Conservation (phyloP, 2,113 vertebrate species). For the Melanostigma gelatinosum region DNA sequence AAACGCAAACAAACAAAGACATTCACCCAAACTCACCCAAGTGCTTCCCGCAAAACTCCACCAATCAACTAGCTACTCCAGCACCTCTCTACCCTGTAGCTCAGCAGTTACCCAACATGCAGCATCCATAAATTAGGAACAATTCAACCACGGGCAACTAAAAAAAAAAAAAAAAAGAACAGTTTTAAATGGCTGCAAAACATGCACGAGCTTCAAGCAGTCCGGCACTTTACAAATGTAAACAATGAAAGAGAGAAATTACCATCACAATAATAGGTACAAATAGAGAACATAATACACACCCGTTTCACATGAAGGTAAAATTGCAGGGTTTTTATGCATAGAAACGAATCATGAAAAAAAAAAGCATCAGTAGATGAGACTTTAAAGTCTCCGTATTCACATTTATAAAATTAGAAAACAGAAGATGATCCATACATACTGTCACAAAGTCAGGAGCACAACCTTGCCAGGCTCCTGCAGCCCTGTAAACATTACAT, state of each 20-base stretch:
- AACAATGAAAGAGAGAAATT: slow-evolving; percentile 66
- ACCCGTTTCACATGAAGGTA: slow-evolving; percentile 74
- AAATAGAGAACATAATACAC: slow-evolving; percentile 48
- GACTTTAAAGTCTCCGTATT: slow-evolving; percentile 61
- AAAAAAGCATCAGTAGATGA: slow-evolving; percentile 47
- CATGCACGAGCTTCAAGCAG: slow-evolving; percentile 74
- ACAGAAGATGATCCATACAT: slow-evolving; percentile 41
- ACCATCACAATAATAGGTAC: slow-evolving; percentile 66
- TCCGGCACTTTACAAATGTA: slow-evolving; percentile 72
- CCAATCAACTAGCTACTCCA: slow-evolving; percentile 43
- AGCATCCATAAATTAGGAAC: slow-evolving; percentile 74
- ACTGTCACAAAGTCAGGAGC: slow-evolving; percentile 64
- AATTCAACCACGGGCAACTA: slow-evolving; percentile 51
- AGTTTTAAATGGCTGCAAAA: slow-evolving; percentile 61
- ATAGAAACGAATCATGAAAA: slow-evolving; percentile 70
- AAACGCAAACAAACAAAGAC: slow-evolving; percentile 16
- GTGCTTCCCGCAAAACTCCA: slow-evolving; percentile 59
- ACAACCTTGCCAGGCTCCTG: slow-evolving; percentile 52
- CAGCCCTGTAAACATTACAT: slow-evolving; percentile 74
- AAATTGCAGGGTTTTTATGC: slow-evolving; percentile 69
- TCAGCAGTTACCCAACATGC: slow-evolving; percentile 67
- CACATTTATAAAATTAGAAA: slow-evolving; percentile 65
- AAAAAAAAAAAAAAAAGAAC: slow-evolving; percentile 14
- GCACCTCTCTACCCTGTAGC: slow-evolving; percentile 51
- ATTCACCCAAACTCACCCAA: slow-evolving; percentile 53